Conservation (phyloP, 2,888 invertebrate genomes). For the Erynnis tages region DNA sequence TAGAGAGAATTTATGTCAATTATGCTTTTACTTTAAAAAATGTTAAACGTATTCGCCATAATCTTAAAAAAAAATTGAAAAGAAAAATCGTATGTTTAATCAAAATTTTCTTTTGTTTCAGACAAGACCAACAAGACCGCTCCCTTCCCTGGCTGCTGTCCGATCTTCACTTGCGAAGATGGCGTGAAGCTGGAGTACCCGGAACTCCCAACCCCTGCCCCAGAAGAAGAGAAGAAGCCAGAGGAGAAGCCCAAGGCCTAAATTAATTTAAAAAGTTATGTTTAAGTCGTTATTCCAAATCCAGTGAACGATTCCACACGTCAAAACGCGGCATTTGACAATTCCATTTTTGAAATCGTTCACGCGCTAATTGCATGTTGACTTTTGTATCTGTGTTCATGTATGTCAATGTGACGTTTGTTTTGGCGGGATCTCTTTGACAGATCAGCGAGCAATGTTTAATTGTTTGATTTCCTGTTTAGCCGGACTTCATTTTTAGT, state of each 20-base stretch:
- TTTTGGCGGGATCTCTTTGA: not conserved
- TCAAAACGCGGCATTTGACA: constrained; percentile 22
- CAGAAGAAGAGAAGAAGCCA: constrained; percentile 59
- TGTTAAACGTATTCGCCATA: too few relatives aligned
- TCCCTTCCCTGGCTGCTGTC: constrained; percentile 93
- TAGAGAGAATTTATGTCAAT: too few relatives aligned
- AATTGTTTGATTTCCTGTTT: too few relatives aligned
- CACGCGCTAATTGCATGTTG: constrained; percentile 12
- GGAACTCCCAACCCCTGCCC: constrained; percentile 83
- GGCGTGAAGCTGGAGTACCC: constrained; percentile 93
- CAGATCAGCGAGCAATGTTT: not conserved
- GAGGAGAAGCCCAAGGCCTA: constrained; percentile 67
- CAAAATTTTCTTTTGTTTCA: constrained; percentile 46
- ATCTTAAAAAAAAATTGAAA: too few relatives aligned
- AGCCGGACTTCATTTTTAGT: too few relatives aligned
- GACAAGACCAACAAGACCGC: constrained; percentile 95
- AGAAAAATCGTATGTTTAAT: too few relatives aligned
- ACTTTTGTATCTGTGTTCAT: not conserved
- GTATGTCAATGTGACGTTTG: too few relatives aligned
- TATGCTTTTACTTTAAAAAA: too few relatives aligned
- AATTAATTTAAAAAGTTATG: constrained; percentile 39
- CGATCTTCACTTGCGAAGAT: constrained; percentile 91
- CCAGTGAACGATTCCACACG: constrained; percentile 20
- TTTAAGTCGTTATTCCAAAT: constrained; percentile 18
- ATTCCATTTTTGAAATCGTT: constrained; percentile 29